A percentile compares a stretch with the other conserved stretches of the same genome.
phyloP scores from a whole-genome alignment of 1,140 invertebrate species.

The Euwallacea fornicatus region DNA sequence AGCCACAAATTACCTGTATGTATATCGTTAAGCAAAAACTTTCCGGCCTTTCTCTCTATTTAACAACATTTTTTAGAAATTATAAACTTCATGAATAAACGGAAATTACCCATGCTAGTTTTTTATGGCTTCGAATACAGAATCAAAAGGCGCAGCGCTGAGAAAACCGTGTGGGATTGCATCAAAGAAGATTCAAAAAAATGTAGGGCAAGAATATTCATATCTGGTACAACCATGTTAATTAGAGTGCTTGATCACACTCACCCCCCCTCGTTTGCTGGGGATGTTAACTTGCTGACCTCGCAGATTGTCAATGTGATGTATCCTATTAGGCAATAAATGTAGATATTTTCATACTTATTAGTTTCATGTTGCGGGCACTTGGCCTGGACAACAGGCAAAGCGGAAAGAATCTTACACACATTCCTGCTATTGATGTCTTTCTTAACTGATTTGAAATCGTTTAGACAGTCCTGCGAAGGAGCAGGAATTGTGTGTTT shows the following conservation, averaged over 20 bases:
- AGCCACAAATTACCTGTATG: too few species aligned
- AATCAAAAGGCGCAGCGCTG: not conserved
- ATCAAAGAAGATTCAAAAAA: not conserved
- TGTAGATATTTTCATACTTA: too few species aligned
- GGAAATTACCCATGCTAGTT: conserved; percentile 6
- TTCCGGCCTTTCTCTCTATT: not conserved
- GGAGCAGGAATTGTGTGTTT: too few species aligned
- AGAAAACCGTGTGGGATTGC: conserved; percentile 8
- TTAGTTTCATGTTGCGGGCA: too few species aligned
- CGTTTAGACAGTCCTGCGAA: too few species aligned
- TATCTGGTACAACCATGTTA: not conserved
- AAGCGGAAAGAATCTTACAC: too few species aligned
- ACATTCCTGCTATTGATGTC: too few species aligned
- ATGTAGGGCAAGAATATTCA: not conserved
- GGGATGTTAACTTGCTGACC: not conserved
- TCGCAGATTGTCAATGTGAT: not conserved
- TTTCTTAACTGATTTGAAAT: too few species aligned
- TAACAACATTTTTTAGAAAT: conserved; percentile 7
- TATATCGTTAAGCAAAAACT: too few species aligned
- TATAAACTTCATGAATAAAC: not conserved
- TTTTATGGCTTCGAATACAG: conserved; percentile 14
- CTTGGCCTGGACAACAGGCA: too few species aligned
- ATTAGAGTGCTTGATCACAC: not conserved
- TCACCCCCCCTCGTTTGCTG: not conserved
- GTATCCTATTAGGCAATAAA: not conserved